phyloP scores from a whole-genome alignment of 2,888 invertebrate species.

The Melinopterus prodromus region DNA sequence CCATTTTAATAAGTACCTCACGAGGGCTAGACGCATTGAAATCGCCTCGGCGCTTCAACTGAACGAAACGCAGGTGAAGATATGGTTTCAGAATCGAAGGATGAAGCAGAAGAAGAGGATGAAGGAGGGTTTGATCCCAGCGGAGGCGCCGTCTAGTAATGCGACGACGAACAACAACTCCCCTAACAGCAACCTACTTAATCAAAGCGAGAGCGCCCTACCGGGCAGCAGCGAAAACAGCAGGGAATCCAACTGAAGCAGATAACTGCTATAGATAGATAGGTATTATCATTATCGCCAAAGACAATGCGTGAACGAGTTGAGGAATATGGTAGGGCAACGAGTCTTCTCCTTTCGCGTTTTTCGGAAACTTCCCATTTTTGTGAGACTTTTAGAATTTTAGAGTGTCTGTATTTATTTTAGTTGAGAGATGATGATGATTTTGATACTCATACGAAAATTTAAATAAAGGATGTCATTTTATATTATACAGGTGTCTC shows the following conservation, averaged over 20 bases:
- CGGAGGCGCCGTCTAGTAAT: slow-evolving; percentile 59
- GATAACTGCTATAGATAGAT: slow-evolving; percentile 14
- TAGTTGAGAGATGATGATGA: not conserved
- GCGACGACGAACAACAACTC: slow-evolving; percentile 57
- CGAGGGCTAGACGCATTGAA: slow-evolving; percentile 95
- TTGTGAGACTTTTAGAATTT: not conserved
- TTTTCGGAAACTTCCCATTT: not conserved
- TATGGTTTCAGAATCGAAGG: slow-evolving; percentile 98
- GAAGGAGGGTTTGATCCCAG: slow-evolving; percentile 85
- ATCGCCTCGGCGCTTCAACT: slow-evolving; percentile 96
- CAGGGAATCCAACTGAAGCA: slow-evolving; percentile 68
- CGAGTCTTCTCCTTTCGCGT: not conserved
- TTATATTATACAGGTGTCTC: no score
- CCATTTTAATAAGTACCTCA: slow-evolving; percentile 99
- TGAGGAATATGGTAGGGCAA: not conserved
- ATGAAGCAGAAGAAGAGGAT: slow-evolving; percentile 99
- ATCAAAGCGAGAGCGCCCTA: slow-evolving; percentile 51
- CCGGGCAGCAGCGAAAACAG: slow-evolving; percentile 75
- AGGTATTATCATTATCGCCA: slow-evolving; percentile 34
- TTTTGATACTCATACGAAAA: not conserved
- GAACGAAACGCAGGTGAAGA: slow-evolving; percentile 96
- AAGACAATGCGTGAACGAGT: slow-evolving; percentile 31
- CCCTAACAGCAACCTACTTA: slow-evolving; percentile 58
- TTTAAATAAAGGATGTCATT: not conserved
- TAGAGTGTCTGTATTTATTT: not conserved